A percentile compares a stretch with the other conserved stretches of the same genome.
These are phyloP conservation scores for Australoheros facetus DNA, from an alignment of 2,797 vertebrate genomes.

Conservation along the genomic window DNA sequence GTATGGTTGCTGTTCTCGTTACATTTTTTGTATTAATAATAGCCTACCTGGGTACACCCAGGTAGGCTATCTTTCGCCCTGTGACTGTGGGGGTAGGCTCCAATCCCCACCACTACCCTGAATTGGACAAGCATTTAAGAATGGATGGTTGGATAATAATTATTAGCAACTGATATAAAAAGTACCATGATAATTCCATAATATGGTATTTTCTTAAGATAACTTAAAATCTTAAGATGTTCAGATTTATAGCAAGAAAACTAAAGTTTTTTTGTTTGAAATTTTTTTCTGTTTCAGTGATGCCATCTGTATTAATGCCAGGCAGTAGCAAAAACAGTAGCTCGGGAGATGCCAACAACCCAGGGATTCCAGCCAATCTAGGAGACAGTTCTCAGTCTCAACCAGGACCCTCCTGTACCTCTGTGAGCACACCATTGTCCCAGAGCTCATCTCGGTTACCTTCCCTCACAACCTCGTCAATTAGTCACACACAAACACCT, in stretches of 20 bases:
- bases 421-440: conserved; percentile 42
- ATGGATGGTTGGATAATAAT: not conserved
- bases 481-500: conserved; percentile 26
- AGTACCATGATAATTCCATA: not conserved
- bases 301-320: conserved; percentile 62
- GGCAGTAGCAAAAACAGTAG: conserved; percentile 45
- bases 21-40: no score
- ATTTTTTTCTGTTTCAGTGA: conserved; percentile 72
- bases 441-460: conserved; percentile 47
- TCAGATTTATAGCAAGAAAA: not conserved
- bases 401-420: conserved; percentile 49
- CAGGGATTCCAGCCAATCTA: conserved; percentile 49
- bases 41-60: no score
- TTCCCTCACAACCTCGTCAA: conserved; percentile 18
- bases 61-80: no score
- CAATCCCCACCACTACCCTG: no score
- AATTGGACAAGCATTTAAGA: no score
- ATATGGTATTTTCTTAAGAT: not conserved
- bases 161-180: not conserved
- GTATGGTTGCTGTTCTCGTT: no score
- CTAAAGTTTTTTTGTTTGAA: not conserved
- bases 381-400: conserved; percentile 60
- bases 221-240: not conserved
- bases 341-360: conserved; percentile 58
- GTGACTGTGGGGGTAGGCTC: no score